A percentile compares a stretch with the other conserved stretches of the same genome.
Conservation (phyloP, 2,888 invertebrate species). For the Drosophila meridionalis region DNA sequence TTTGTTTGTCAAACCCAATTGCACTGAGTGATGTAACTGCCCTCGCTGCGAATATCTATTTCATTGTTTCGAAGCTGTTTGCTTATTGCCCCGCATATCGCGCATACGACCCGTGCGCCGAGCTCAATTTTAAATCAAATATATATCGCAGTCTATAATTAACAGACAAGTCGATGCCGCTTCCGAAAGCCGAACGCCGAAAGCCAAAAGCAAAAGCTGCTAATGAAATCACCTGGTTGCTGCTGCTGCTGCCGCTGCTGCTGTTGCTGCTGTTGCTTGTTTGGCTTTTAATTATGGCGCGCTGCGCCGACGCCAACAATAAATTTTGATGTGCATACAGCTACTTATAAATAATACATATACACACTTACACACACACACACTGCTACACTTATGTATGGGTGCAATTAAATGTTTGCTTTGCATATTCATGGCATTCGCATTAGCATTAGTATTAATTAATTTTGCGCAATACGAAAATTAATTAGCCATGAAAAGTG, state of each 20-base stretch:
- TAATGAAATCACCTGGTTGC: constrained; percentile 66
- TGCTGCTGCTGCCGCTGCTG: constrained; percentile 22
- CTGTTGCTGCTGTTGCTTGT: constrained; percentile 50
- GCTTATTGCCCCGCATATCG: constrained; percentile 48
- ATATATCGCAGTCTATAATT: constrained; percentile 61
- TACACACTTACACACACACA: constrained; percentile 8
- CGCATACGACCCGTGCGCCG: constrained; percentile 34
- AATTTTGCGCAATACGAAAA: constrained; percentile 77
- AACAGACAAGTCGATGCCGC: constrained; percentile 55
- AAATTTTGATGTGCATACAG: constrained; percentile 65
- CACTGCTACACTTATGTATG: not conserved
- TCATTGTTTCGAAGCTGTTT: constrained; percentile 32
- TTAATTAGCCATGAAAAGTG: constrained; percentile 80
- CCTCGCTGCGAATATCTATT: constrained; percentile 22
- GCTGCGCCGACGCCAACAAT: constrained; percentile 72
- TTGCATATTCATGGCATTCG: constrained; percentile 75
- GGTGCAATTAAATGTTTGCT: constrained; percentile 55
- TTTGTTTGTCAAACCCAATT: constrained; percentile 66
- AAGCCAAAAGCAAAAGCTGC: constrained; percentile 51
- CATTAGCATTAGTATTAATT: constrained; percentile 70
- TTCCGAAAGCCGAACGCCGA: constrained; percentile 63
- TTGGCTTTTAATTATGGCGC: constrained; percentile 76
- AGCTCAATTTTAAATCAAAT: constrained; percentile 31
- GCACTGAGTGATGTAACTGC: constrained; percentile 57
- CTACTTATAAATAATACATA: constrained; percentile 39